Evolutionary conservation across 2,797 vertebrate genomes (phyloP), one percentile per base, ranked within the genome.

Genomic region (Eremophila alpestris): DNA sequence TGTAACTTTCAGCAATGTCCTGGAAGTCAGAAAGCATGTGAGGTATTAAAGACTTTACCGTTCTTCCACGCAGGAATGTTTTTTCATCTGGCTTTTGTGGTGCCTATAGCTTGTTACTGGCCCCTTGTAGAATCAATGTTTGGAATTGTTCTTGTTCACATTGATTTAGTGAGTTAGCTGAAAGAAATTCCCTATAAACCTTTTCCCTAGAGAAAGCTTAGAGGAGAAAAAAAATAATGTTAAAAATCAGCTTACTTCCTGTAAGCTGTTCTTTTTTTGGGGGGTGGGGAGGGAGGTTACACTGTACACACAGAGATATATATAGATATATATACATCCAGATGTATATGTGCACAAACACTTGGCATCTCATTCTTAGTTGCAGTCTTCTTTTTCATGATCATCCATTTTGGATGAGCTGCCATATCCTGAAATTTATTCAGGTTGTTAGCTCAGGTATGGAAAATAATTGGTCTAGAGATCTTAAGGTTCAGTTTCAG

Each of bases 281-380:
- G 5, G 7, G 4, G 7, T 29, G n/a, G 13, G 23, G 5, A 5
- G 11, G 38, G 38, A 38, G 3, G 4, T 60, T 62, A 22, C 13
- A 7, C 16, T 54, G 17, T 5, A 32, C 2, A 34, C 3, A 32
- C 9, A 43, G 12, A 22, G 4, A 18, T 2, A 41, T 2, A 32
- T 3, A 32, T 8, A 11, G 11, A 34, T 10, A 5, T 6, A 3
- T 5, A 32, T 2, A 36, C 1, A 30, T 2, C 13, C 15, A 52
- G 15, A 34, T 59, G 6, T 34, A 23, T 41, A 43, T 20, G 23
- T 22, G n/a, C 22, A 23, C 13, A 51, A 56, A 64, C 18, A 11
- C 6, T n/a, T 75, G 29, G 3, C 36, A 1, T 76, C 30, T 93
- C n/a, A 30, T 68, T 64, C 32, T 70, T 56, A 60, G 27, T 30